Percentiles rank a stretch among this genome's conserved stretches.
Evolutionary conservation across 2,113 vertebrate genomes (phyloP).

Genomic region (Thamnaconus septentrionalis): DNA sequence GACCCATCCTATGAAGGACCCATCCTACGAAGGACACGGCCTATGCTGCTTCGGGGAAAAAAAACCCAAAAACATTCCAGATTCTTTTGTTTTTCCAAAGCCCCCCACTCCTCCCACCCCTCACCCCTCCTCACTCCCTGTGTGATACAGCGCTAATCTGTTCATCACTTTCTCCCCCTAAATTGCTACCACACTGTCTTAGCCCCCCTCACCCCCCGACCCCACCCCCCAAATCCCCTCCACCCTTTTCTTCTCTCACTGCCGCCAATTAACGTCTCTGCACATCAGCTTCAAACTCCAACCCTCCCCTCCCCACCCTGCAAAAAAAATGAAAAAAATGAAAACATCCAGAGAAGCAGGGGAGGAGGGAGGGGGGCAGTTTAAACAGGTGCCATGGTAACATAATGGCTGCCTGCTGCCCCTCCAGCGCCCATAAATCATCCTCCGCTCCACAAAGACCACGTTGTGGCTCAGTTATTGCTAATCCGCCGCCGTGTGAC

Average conservation of each 20-base stretch:
- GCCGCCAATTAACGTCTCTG: slow-evolving; percentile 58
- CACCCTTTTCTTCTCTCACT: background rate
- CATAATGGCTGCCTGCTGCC: slow-evolving; percentile 72
- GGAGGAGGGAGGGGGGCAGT: slow-evolving; percentile 36
- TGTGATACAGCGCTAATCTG: slow-evolving; percentile 10
- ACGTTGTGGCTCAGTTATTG: slow-evolving; percentile 72
- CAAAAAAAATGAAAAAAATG: slow-evolving; percentile 28
- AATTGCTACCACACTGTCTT: slow-evolving; percentile 54
- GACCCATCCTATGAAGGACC: too few species aligned
- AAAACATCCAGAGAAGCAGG: slow-evolving; percentile 69
- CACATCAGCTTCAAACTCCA: slow-evolving; percentile 55
- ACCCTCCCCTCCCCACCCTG: slow-evolving; percentile 31
- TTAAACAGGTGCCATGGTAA: slow-evolving; percentile 72
- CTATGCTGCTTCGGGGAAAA: too few species aligned
- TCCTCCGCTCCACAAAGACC: slow-evolving; percentile 61
- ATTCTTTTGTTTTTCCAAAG: slow-evolving; percentile 6
- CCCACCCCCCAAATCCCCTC: too few species aligned
- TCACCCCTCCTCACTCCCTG: too few species aligned
- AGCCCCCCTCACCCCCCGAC: slow-evolving; percentile 31
- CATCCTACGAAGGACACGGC: too few species aligned
- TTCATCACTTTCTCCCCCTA: slow-evolving; percentile 32
- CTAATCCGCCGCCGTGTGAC: slow-evolving; percentile 44
- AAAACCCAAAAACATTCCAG: slow-evolving; percentile 1
- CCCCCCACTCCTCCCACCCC: too few species aligned
- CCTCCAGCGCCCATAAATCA: slow-evolving; percentile 70